Evolutionary conservation across 2,797 vertebrate species (phyloP).

Genomic region (Esox masquinongy): DNA sequence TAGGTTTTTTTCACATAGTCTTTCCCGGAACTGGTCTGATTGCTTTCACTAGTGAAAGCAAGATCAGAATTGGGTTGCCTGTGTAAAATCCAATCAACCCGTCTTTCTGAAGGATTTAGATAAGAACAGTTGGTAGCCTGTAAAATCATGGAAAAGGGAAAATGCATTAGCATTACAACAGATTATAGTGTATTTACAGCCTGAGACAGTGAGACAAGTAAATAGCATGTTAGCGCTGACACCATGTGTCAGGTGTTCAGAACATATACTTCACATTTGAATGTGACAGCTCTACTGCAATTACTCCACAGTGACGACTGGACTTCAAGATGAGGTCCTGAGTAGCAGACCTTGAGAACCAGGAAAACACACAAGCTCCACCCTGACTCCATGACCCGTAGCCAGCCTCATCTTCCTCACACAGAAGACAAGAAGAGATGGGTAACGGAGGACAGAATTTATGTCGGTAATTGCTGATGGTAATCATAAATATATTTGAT

Average conservation of each 20-base stretch:
- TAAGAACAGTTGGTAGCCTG: neutral
- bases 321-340: neutral
- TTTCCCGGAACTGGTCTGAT: too few relatives aligned
- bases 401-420: neutral
- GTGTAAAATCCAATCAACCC: too few relatives aligned
- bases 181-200: neutral
- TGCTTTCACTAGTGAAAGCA: too few relatives aligned
- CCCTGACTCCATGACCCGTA: neutral
- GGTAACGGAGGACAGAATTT: slow-evolving; percentile 4
- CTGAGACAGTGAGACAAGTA: neutral
- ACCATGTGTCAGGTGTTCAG: neutral
- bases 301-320: neutral
- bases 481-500: slow-evolving; percentile 64
- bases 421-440: neutral
- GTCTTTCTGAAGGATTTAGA: neutral
- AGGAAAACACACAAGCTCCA: neutral
- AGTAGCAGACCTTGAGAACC: neutral
- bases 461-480: slow-evolving; percentile 67
- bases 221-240: neutral
- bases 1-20: too few relatives aligned
- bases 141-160: neutral
- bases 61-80: too few relatives aligned
- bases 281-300: neutral
- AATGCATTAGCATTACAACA: neutral
- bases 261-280: neutral